A percentile compares a stretch with the other conserved stretches of the same genome.
Evolutionary conservation across 2,797 vertebrate genomes (phyloP).

Genomic region (Mycteria americana): DNA sequence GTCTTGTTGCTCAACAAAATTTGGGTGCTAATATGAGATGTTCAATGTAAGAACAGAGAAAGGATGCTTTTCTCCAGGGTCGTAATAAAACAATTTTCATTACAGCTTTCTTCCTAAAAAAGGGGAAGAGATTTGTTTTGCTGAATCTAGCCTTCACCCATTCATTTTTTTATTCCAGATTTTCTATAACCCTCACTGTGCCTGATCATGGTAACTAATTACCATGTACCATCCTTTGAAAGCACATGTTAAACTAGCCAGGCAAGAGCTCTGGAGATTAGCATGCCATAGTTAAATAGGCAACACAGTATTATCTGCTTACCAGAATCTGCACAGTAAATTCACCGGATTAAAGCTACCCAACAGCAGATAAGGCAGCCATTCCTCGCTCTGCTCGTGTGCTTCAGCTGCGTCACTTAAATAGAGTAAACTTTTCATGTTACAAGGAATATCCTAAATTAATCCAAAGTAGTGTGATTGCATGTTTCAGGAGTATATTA

Average conservation of each 20-base stretch:
- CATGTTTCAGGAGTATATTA: constrained; percentile 57
- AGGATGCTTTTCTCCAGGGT: background rate
- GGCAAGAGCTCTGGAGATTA: background rate
- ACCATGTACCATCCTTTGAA: background rate
- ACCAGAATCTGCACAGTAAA: constrained; percentile 57
- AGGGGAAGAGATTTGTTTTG: background rate
- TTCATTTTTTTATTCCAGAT: background rate
- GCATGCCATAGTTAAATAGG: background rate
- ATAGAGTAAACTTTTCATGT: constrained; percentile 52
- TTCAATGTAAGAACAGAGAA: background rate
- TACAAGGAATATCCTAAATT: constrained; percentile 59
- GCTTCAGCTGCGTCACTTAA: constrained; percentile 29
- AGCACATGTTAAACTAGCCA: background rate
- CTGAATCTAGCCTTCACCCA: background rate
- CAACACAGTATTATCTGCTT: constrained; percentile 9
- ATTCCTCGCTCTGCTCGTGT: constrained; percentile 21
- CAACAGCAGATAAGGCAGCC: constrained; percentile 61
- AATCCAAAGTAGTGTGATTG: constrained; percentile 39
- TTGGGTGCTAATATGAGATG: rapidly evolving
- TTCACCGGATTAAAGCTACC: constrained; percentile 60
- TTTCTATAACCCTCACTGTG: background rate
- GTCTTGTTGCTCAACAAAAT: background rate
- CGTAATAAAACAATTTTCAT: background rate
- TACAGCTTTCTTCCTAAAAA: background rate
- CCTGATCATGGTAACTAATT: background rate